Base-by-base conservation (phyloP, 92 coral and sea anemone species). In the Parazoanthus darwini region DNA sequence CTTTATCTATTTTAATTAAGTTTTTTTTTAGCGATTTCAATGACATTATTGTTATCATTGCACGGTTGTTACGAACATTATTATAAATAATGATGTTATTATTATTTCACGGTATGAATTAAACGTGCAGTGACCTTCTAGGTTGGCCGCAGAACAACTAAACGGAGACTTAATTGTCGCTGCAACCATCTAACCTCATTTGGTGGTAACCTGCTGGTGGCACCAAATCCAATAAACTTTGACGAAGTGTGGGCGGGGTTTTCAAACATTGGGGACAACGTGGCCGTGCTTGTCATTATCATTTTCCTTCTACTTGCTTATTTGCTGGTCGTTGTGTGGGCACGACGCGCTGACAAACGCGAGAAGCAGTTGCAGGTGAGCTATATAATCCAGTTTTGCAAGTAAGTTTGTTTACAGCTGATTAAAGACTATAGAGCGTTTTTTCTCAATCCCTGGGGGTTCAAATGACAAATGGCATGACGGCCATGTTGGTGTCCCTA, bases 201-300 rank as follows among this genome's bases (percentile, higher is more conserved):
- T 90, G 98, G 98, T 23, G 96, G 98, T 1, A 91, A 95, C 44
- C 65, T 96, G 33, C 72, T 96, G 15, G 97, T 96, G 13, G 94
- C 94, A 11, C 97, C 98, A 58, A 96, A 96, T 74, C 98, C 98
- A 16, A 96, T 96, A 23, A 96, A 96, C 82, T 87, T 96, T 48
- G 90, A 89, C 82, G 89, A 91, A 65, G 97, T 96, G 6, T 94
- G 91, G 92, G 88, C 81, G 26, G 94, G 92, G 23, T 96, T 96
- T 63, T 92, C 89, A 2, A 93, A 91, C 65, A 92, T 95, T 3
- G 87, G 89, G 26, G 92, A 94, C 88, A 96, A 96, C 86, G 90
- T 92, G 14, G 93, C 97, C 8, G 96, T 96, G 38, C 86, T 94
- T n/a, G 94, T 92, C 37, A 86, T 94, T 71, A 90, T 96, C 48